Percentiles rank a stretch among this genome's conserved stretches.
Conservation (phyloP, 2,888 invertebrate genomes). For the Tanaodytes sp. region DNA sequence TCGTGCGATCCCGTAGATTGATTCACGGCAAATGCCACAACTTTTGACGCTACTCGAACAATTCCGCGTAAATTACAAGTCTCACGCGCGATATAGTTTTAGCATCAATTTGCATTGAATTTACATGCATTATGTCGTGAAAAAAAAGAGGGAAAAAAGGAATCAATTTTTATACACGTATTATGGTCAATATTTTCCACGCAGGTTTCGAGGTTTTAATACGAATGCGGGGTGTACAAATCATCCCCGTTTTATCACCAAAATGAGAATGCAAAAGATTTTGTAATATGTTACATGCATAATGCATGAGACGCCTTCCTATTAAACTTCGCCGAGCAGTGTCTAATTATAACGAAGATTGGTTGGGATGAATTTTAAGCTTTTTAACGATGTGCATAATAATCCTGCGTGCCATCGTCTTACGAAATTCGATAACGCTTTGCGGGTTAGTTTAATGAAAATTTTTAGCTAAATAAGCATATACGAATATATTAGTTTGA, state of each 20-base stretch:
- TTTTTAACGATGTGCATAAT: slow-evolving; percentile 25
- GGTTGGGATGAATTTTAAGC: slow-evolving; percentile 27
- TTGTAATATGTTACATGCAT: slow-evolving; percentile 18
- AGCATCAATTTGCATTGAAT: slow-evolving; percentile 30
- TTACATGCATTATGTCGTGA: slow-evolving; percentile 7
- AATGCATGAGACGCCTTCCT: slow-evolving; percentile 24
- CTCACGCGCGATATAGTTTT: slow-evolving; percentile 8
- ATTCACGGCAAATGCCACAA: slow-evolving; percentile 6
- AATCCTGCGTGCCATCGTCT: slow-evolving; percentile 3
- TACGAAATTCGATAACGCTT: slow-evolving; percentile 24
- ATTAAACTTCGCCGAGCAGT: slow-evolving; percentile 29
- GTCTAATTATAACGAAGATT: slow-evolving; percentile 34
- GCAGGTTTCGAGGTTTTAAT: slow-evolving; percentile 4
- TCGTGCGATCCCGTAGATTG: slow-evolving; percentile 10
- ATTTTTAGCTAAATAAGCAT: neutral
- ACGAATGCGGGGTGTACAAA: too few species aligned
- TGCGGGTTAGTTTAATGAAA: slow-evolving; percentile 22
- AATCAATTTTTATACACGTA: slow-evolving; percentile 2
- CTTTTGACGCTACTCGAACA: slow-evolving; percentile 15
- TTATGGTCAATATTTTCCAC: neutral
- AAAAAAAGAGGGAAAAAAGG: neutral
- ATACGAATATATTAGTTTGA: too few species aligned
- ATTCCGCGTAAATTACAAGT: slow-evolving; percentile 29
- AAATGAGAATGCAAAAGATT: slow-evolving; percentile 22
- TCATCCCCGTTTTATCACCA: slow-evolving; percentile 5